Conservation (phyloP, 2,113 vertebrate genomes). For the Trichomycterus rosablanca region DNA sequence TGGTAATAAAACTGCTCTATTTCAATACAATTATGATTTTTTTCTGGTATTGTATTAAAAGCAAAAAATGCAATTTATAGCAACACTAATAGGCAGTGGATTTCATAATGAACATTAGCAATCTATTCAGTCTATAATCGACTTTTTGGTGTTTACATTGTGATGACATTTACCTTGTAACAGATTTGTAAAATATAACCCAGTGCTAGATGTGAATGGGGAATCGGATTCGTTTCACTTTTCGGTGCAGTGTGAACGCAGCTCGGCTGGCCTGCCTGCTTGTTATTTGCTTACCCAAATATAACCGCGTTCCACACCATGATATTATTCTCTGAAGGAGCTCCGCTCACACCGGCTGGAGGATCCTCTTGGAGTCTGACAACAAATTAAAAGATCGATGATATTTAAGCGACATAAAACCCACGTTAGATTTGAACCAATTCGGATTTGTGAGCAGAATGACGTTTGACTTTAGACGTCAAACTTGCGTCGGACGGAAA, state of each 20-base stretch:
- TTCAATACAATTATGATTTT: too few relatives aligned
- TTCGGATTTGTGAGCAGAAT: not conserved
- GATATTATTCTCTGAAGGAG: slow-evolving; percentile 53
- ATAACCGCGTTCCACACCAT: slow-evolving; percentile 56
- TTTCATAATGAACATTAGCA: too few relatives aligned
- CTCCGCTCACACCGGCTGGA: slow-evolving; percentile 51
- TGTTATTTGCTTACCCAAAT: slow-evolving; percentile 44
- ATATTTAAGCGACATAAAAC: not conserved
- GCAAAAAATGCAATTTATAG: too few relatives aligned
- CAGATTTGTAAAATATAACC: too few relatives aligned
- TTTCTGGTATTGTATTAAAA: too few relatives aligned
- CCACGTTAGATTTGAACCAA: not conserved
- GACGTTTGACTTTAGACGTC: slow-evolving; percentile 3
- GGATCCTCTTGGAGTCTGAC: slow-evolving; percentile 50
- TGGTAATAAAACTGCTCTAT: too few relatives aligned
- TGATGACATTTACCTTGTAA: too few relatives aligned
- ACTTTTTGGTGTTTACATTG: too few relatives aligned
- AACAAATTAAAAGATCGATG: slow-evolving; percentile 7
- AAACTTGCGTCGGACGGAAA: not conserved
- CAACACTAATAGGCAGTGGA: too few relatives aligned
- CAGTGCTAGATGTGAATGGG: too few relatives aligned
- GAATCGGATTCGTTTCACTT: too few relatives aligned
- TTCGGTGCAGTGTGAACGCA: not conserved
- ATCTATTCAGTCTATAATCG: too few relatives aligned
- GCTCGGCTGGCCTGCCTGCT: not conserved